Evolutionary conservation across 1,140 invertebrate species (phyloP).

Genomic region (Drosophila pachea): DNA sequence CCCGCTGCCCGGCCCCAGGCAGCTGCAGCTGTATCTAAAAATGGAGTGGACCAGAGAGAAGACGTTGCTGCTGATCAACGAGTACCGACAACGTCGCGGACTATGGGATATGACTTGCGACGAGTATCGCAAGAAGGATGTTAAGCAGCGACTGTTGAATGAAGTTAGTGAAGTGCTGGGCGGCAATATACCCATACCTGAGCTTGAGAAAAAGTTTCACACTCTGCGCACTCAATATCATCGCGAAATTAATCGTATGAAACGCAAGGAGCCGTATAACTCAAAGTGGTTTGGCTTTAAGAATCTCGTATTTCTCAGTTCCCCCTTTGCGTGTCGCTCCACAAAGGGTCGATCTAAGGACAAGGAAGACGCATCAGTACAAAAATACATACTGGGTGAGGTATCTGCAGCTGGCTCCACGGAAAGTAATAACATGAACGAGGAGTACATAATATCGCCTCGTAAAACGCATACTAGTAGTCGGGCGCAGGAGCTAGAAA

Average conservation of each 20-base stretch:
- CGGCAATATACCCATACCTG: constrained; percentile 67
- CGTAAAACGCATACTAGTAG: constrained; percentile 57
- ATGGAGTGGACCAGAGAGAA: constrained; percentile 78
- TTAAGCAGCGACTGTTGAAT: constrained; percentile 67
- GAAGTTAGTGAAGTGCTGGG: constrained; percentile 68
- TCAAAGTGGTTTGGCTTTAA: constrained; percentile 78
- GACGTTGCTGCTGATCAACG: constrained; percentile 68
- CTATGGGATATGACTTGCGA: constrained; percentile 78
- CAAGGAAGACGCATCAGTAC: constrained; percentile 47
- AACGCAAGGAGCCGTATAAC: constrained; percentile 75
- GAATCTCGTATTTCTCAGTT: constrained; percentile 72
- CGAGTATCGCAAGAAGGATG: constrained; percentile 77
- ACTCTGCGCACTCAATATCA: constrained; percentile 76
- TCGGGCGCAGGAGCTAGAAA: constrained; percentile 68
- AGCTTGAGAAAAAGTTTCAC: constrained; percentile 77
- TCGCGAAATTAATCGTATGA: constrained; percentile 77
- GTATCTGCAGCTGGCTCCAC: constrained; percentile 26
- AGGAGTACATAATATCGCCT: constrained; percentile 56
- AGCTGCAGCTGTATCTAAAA: constrained; percentile 60
- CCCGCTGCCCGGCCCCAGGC: constrained; percentile 15
- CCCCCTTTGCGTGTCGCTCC: constrained; percentile 70
- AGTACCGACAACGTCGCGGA: constrained; percentile 70
- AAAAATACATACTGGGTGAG: constrained; percentile 66
- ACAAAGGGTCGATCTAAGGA: constrained; percentile 64
- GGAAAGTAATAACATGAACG: constrained; percentile 57